A percentile compares a stretch with the other conserved stretches of the same genome.
Evolutionary conservation across 2,113 vertebrate genomes (phyloP).

Genomic region (Cavia porcellus): DNA sequence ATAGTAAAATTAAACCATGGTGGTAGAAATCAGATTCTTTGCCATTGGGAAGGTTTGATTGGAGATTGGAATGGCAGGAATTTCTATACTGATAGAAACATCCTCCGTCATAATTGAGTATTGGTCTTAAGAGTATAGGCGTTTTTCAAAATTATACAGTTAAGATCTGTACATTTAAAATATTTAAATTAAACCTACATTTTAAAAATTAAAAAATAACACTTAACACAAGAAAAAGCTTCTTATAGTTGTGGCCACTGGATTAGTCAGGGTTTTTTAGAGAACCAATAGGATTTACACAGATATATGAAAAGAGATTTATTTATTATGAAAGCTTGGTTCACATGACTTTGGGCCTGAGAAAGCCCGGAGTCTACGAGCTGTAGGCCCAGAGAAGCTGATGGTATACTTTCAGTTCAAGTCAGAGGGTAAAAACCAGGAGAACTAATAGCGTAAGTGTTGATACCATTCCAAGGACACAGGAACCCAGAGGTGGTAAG

Average conservation of each 20-base stretch:
- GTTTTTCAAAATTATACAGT: neutral
- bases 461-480: too few relatives aligned
- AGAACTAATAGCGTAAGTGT: neutral
- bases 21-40: neutral
- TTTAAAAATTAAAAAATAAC: neutral
- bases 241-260: neutral
- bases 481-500: neutral
- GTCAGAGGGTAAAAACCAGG: neutral
- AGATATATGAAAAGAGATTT: neutral
- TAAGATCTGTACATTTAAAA: neutral
- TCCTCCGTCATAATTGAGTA: neutral
- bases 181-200: conserved; percentile 12
- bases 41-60: neutral
- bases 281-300: neutral
- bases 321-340: neutral
- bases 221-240: neutral
- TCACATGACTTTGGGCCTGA: neutral
- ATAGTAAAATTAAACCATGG: neutral
- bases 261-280: neutral
- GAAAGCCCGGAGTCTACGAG: neutral
- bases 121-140: neutral
- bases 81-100: neutral
- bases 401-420: neutral
- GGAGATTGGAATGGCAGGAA: neutral
- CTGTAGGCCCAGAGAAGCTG: neutral